phyloP scores from a whole-genome alignment of 2,888 invertebrate species.

The Crematogaster levior region DNA sequence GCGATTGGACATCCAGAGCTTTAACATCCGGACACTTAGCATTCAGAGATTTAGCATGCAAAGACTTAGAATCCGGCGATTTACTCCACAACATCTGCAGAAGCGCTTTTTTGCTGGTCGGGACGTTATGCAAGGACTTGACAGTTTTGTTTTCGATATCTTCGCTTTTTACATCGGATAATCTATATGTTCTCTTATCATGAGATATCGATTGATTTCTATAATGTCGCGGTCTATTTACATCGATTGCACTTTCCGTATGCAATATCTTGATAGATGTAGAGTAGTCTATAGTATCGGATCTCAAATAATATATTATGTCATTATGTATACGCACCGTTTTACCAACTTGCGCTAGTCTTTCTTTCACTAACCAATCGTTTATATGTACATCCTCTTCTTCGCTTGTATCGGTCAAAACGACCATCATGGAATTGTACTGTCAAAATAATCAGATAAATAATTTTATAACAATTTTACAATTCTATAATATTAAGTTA shows the following conservation, averaged over 20 bases:
- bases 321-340: conserved; percentile 81
- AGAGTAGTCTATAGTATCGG: conserved; percentile 12
- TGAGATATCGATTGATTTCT: background rate
- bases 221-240: background rate
- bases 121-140: background rate
- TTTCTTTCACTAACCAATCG: conserved; percentile 79
- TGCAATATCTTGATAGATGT: background rate
- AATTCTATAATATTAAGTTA: background rate
- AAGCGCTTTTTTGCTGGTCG: background rate
- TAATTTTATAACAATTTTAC: background rate
- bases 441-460: conserved; percentile 59
- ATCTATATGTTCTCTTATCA: background rate
- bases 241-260: background rate
- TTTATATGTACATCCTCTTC: conserved; percentile 78
- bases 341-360: conserved; percentile 76
- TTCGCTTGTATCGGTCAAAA: conserved; percentile 77
- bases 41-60: background rate
- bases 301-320: conserved; percentile 67
- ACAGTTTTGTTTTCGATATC: background rate
- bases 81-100: background rate
- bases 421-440: conserved; percentile 81
- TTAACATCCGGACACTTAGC: background rate
- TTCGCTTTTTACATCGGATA: conserved; percentile 10
- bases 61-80: background rate
- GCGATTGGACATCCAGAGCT: background rate